Base-by-base conservation (phyloP, 2,113 vertebrate species). In the Brachyistius frenatus region DNA sequence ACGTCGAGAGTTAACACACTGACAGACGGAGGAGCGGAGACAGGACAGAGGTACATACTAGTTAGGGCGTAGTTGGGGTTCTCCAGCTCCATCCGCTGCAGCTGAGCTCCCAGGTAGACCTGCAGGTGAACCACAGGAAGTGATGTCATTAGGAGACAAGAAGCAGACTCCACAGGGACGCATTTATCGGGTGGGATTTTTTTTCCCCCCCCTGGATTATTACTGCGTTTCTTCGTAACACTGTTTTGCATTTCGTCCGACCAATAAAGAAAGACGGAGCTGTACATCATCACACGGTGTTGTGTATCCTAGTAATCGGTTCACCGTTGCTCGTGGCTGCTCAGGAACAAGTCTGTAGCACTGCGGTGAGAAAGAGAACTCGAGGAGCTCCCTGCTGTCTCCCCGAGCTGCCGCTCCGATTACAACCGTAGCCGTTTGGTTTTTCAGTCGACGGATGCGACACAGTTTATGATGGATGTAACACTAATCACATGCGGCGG, bases 1-100 rank as follows among this genome's bases (percentile, higher is more conserved):
- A 36, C 36, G 14, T 7, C 35, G 15, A 46, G 13, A 8, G 11
- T 10, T 8, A 37, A 55, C 23, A 66, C 58, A 75, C 10, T 5
- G 32, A 53, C 16, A 53, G 30, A 70, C 16, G 56, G n/a, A 61
- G n/a, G 0, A 1, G 23, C 5, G 5, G 7, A 35, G 10, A 66
- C 4, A 5, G 64, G 0, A 15, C 23, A 35, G 32, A 44, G 47
- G 56, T 36, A 89, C 97, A 81, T 96, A 99, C 98, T 99, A 76
- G 98, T 99, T 84, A 99, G 94, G 84, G 98, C 98, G 71, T 96
- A 99, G 95, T 96, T 99, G 73, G 98, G 97, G 88, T 98, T 99
- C 92, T 99, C 98, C 87, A 98, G 91, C 92, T 99, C 98, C 96
- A 98, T 95, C 11, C 98, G 96, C 83, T 99, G 97, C 91, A 99